A percentile compares a stretch with the other conserved stretches of the same genome.
phyloP scores from a whole-genome alignment of 1,140 invertebrate species.

The Megalonaias nervosa region DNA sequence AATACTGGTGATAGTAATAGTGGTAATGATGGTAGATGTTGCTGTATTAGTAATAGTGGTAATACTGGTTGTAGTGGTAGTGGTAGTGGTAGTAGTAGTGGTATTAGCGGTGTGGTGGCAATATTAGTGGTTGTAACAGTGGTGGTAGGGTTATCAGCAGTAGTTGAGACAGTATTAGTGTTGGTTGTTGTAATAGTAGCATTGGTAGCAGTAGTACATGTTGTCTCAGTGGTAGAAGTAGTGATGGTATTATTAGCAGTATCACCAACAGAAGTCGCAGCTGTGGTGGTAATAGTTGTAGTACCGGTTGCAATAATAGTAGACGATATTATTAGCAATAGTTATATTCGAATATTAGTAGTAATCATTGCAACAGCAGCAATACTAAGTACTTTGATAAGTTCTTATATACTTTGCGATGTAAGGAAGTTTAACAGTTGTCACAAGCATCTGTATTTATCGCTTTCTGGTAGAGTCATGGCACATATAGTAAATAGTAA shows the following conservation, averaged over 20 bases:
- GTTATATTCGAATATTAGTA: conserved; percentile 1
- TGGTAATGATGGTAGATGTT: conserved; percentile 1
- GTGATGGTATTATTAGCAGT: neutral
- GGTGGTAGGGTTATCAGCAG: neutral
- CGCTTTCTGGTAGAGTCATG: too few species aligned
- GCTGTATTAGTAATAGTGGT: conserved; percentile 4
- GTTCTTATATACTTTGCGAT: too few species aligned
- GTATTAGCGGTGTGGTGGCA: conserved; percentile 1
- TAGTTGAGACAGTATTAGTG: neutral
- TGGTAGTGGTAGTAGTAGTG: conserved; percentile 11
- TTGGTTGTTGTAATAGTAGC: conserved; percentile 6
- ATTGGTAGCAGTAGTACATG: neutral
- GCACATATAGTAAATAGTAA: too few species aligned
- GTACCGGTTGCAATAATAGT: neutral
- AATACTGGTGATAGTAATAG: too few species aligned
- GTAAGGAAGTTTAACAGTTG: too few species aligned
- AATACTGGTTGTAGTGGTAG: neutral
- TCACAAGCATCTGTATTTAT: too few species aligned
- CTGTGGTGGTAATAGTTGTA: conserved; percentile 1
- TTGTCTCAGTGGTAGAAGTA: neutral
- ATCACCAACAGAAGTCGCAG: neutral
- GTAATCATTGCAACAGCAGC: conserved; percentile 2
- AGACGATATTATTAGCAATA: conserved; percentile 10
- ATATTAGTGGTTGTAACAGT: neutral
- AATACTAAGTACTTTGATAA: too few species aligned